Conservation (phyloP, 2,888 invertebrate genomes). For the Hirudinaria manillensis region DNA sequence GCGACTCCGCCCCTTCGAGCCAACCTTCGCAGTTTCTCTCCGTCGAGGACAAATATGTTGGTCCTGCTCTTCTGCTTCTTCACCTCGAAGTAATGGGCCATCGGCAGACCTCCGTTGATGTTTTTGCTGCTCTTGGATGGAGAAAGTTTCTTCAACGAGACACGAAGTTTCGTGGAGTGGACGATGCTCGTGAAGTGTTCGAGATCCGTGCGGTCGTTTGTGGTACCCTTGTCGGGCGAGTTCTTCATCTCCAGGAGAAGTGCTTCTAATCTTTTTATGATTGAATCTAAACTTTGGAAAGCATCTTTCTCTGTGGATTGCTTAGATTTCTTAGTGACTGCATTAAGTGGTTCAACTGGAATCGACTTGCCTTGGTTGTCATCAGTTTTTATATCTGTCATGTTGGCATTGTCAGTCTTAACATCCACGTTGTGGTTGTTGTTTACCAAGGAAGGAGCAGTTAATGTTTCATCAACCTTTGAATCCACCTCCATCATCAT, state of each 20-base stretch:
- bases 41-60: conserved; percentile 13
- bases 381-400: too few species aligned
- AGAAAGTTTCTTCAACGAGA: neutral
- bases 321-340: too few species aligned
- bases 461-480: too few species aligned
- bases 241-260: conserved; percentile 10
- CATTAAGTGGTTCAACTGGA: too few species aligned
- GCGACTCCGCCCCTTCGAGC: conserved; percentile 12
- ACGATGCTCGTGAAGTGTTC: neutral
- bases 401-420: too few species aligned
- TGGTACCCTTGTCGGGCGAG: neutral
- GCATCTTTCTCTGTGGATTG: too few species aligned
- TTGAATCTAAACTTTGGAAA: too few species aligned
- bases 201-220: neutral
- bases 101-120: conserved; percentile 24
- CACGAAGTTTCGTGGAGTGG: neutral
- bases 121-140: neutral
- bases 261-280: conserved; percentile 17
- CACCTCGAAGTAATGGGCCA: conserved; percentile 20
- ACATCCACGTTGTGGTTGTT: too few species aligned
- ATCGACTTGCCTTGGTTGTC: too few species aligned
- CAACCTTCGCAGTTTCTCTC: neutral
- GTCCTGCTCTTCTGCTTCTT: neutral
- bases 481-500: too few species aligned
- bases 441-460: too few species aligned